Evolutionary conservation across 2,888 invertebrate genomes (phyloP), one percentile per base, ranked within the genome.

Genomic region (Andrena minutula): DNA sequence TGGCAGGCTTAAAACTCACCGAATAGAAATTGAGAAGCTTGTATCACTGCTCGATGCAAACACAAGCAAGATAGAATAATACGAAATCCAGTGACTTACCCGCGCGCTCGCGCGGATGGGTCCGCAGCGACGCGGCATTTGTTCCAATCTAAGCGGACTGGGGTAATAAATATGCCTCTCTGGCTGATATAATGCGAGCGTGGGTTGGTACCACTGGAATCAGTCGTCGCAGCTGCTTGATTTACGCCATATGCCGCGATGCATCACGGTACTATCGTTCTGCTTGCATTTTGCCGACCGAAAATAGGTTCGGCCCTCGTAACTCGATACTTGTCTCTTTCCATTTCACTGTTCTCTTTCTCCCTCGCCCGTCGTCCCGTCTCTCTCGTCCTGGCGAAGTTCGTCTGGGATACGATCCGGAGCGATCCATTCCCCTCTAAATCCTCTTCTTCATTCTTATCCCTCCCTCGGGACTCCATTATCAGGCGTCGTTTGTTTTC

Each of bases 201-300:
- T 92, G 92, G 92, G 92, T 89, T 88, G 91, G 85, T 88, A 88
- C 85, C 88, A 82, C 89, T 90, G 90, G 90, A 92, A 91, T 92
- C 91, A 89, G 91, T 91, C 91, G 91, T 89, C 90, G 89, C 91
- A 90, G 91, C 92, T 92, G 90, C 92, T 93, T 92, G 93, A 93
- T 93, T 93, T 93, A 93, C 92, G 91, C 91, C 89, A 86, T 89
- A 89, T 75, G 88, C 88, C 88, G 88, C 90, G 90, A 90, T 90
- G 91, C 88, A 89, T 89, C 90, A 85, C 81, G 85, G 80, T 86
- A 85, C 92, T 91, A 92, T 91, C 92, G 89, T 90, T 86, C 87
- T 86, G 87, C 88, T 87, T 90, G 89, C 90, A 89, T 91, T 91
- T 91, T 79, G 89, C 86, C 84, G 83, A 90, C 90, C 90, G 86